A percentile compares a stretch with the other conserved stretches of the same genome.
Evolutionary conservation across 1,140 invertebrate species (phyloP).

Genomic region (Delia radicum): DNA sequence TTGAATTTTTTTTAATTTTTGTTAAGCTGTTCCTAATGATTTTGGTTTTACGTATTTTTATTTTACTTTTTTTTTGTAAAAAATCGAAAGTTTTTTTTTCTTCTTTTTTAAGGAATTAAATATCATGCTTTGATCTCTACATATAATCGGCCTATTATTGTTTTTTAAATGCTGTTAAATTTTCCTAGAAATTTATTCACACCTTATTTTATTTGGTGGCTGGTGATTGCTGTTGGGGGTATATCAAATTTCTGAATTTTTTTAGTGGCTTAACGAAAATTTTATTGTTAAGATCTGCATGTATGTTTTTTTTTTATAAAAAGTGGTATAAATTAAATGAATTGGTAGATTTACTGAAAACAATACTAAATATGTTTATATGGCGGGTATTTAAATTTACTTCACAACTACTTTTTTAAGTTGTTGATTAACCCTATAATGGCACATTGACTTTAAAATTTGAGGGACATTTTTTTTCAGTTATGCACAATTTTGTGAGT

Average conservation of each 20-base stretch:
- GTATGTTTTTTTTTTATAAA: too few species aligned
- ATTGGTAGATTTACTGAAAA: not conserved
- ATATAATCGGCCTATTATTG: too few species aligned
- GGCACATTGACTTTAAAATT: too few species aligned
- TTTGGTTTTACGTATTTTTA: not conserved
- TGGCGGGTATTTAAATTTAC: too few species aligned
- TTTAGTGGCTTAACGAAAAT: not conserved
- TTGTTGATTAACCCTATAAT: too few species aligned
- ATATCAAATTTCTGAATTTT: not conserved
- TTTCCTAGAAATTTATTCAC: not conserved
- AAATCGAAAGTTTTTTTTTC: not conserved
- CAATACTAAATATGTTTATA: too few species aligned
- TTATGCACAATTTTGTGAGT: too few species aligned
- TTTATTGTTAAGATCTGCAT: not conserved
- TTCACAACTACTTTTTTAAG: too few species aligned
- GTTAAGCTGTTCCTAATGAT: not conserved
- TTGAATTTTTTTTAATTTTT: too few species aligned
- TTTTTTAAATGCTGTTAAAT: not conserved
- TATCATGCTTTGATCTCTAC: too few species aligned
- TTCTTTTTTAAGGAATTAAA: too few species aligned
- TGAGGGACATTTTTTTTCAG: too few species aligned
- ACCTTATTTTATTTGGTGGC: not conserved
- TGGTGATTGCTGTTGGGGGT: not conserved
- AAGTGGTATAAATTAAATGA: not conserved
- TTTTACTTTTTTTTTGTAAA: not conserved